Percentiles rank a stretch among this genome's conserved stretches.
Evolutionary conservation across 2,113 vertebrate species (phyloP).

Genomic region (Diadophis punctatus): DNA sequence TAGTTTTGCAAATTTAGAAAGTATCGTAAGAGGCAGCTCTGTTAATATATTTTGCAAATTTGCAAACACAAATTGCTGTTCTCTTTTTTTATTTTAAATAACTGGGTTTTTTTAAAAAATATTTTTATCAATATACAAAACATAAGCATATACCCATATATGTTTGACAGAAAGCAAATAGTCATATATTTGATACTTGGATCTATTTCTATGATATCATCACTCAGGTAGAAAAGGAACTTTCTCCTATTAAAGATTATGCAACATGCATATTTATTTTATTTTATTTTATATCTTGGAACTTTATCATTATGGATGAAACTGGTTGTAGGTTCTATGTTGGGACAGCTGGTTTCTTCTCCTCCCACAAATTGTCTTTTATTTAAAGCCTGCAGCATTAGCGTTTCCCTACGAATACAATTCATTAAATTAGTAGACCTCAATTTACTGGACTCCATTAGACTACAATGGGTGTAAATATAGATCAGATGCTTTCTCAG

Average conservation of each 20-base stretch:
- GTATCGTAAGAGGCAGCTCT: background rate
- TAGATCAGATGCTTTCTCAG: background rate
- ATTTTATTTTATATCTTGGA: background rate
- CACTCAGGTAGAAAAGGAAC: background rate
- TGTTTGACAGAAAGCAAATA: background rate
- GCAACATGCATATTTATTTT: background rate
- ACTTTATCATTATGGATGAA: background rate
- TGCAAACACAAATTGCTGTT: background rate
- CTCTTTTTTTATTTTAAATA: background rate
- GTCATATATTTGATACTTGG: background rate
- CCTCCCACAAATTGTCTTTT: background rate
- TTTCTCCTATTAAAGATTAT: background rate
- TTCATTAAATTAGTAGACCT: background rate
- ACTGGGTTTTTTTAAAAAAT: background rate
- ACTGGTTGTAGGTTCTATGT: background rate
- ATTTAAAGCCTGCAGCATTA: background rate
- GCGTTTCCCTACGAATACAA: background rate
- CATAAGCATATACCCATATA: background rate
- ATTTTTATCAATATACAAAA: background rate
- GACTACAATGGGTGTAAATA: background rate
- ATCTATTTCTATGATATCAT: background rate
- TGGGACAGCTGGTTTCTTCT: background rate
- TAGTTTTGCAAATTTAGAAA: slow-evolving; percentile 5
- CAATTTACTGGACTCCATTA: background rate
- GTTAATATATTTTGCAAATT: background rate